Evolutionary conservation across 2,888 invertebrate species (phyloP).

Genomic region (Patella caerulea): DNA sequence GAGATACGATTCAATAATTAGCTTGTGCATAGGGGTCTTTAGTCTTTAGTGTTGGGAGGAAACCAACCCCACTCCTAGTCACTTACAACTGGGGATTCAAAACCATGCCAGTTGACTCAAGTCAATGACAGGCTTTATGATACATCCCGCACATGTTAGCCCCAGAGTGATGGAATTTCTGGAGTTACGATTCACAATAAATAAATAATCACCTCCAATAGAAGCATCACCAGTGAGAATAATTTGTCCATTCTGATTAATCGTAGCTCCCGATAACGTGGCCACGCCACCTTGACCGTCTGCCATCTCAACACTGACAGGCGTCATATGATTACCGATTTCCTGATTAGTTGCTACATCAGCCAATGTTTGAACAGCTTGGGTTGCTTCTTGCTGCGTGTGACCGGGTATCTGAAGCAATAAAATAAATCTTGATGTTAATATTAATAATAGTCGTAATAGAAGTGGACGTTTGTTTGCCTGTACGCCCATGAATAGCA

Average conservation of each 20-base stretch:
- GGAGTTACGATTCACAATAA: too few species aligned
- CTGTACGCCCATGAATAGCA: too few species aligned
- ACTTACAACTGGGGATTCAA: too few species aligned
- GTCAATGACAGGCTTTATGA: too few species aligned
- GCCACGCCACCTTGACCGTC: slow-evolving; percentile 61
- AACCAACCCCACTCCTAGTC: too few species aligned
- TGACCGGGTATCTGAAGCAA: slow-evolving; percentile 27
- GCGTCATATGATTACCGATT: slow-evolving; percentile 43
- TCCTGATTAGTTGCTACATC: slow-evolving; percentile 75
- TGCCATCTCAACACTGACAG: slow-evolving; percentile 88
- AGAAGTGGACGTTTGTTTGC: neutral
- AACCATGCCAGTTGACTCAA: too few species aligned
- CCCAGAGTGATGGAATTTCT: too few species aligned
- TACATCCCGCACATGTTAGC: too few species aligned
- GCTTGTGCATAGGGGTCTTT: too few species aligned
- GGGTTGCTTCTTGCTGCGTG: slow-evolving; percentile 60
- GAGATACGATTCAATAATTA: too few species aligned
- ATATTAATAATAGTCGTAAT: neutral
- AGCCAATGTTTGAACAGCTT: slow-evolving; percentile 73
- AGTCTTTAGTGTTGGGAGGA: too few species aligned
- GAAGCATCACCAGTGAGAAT: slow-evolving; percentile 87
- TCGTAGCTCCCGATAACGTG: slow-evolving; percentile 89
- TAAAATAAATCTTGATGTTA: neutral
- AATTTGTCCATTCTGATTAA: slow-evolving; percentile 91
- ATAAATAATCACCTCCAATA: slow-evolving; percentile 45